These are phyloP conservation scores for Phyllotreta cruciferae DNA, from an alignment of 2,888 invertebrate genomes.

Conservation along the genomic window DNA sequence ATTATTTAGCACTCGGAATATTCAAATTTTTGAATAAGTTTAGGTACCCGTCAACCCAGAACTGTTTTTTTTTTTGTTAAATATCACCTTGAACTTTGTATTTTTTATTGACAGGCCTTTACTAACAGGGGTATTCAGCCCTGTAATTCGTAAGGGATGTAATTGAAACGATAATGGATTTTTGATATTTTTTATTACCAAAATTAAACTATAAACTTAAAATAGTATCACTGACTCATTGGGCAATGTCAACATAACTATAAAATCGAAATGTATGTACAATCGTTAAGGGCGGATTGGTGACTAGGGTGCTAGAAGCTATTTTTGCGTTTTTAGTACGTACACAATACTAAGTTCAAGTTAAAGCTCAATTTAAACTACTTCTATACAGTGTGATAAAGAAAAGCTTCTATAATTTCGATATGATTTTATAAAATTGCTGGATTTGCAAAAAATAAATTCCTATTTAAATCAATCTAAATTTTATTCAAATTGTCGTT, in stretches of 20 bases:
- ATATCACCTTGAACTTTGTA: no score
- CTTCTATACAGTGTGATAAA: background rate
- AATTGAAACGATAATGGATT: background rate
- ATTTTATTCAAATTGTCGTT: no score
- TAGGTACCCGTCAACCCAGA: no score
- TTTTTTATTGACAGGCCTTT: no score
- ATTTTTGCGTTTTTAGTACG: slow-evolving; percentile 1
- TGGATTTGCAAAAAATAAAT: background rate
- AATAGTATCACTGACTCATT: slow-evolving; percentile 37
- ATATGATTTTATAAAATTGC: background rate
- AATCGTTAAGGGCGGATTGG: slow-evolving; percentile 36
- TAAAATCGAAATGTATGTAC: slow-evolving; percentile 29
- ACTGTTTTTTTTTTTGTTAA: no score
- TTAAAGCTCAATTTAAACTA: slow-evolving; percentile 17
- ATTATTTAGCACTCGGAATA: no score
- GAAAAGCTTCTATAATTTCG: background rate
- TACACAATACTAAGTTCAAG: slow-evolving; percentile 11
- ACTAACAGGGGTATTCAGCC: background rate
- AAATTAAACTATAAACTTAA: slow-evolving; percentile 43
- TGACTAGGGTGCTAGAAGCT: slow-evolving; percentile 37
- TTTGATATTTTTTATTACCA: slow-evolving; percentile 38
- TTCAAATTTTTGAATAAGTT: no score
- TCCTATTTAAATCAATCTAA: no score
- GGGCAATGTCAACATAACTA: slow-evolving; percentile 36
- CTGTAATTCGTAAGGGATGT: background rate